Conservation (phyloP, 2,888 invertebrate species). For the Eupithecia dodoneata region DNA sequence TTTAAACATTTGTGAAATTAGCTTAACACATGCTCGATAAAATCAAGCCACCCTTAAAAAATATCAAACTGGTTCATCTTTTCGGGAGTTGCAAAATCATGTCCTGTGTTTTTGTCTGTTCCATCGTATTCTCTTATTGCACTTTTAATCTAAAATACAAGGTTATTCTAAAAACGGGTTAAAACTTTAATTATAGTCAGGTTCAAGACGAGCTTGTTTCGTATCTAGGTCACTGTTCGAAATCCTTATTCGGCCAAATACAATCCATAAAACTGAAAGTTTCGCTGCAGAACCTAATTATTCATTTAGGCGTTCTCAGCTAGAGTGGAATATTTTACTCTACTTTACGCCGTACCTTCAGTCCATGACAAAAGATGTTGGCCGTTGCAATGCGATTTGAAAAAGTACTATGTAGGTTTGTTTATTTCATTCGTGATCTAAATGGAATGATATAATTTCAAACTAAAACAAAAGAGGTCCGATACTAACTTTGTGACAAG, state of each 20-base stretch:
- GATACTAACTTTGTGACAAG: neutral
- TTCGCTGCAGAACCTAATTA: slow-evolving; percentile 8
- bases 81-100: neutral
- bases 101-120: neutral
- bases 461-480: neutral
- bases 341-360: neutral
- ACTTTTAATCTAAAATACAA: neutral
- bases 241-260: slow-evolving; percentile 4
- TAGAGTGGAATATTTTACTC: neutral
- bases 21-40: no score
- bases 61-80: neutral
- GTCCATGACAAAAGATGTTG: neutral
- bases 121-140: neutral
- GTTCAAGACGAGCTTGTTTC: neutral
- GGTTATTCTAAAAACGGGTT: neutral
- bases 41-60: neutral
- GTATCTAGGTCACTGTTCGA: slow-evolving; percentile 2
- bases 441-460: neutral
- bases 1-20: no score
- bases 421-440: neutral
- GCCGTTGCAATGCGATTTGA: neutral
- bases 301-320: slow-evolving; percentile 4
- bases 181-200: neutral
- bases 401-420: neutral
- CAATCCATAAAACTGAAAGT: slow-evolving; percentile 7